Evolutionary conservation across 2,797 vertebrate genomes (phyloP).

Genomic region (Tiaroga cobitis): DNA sequence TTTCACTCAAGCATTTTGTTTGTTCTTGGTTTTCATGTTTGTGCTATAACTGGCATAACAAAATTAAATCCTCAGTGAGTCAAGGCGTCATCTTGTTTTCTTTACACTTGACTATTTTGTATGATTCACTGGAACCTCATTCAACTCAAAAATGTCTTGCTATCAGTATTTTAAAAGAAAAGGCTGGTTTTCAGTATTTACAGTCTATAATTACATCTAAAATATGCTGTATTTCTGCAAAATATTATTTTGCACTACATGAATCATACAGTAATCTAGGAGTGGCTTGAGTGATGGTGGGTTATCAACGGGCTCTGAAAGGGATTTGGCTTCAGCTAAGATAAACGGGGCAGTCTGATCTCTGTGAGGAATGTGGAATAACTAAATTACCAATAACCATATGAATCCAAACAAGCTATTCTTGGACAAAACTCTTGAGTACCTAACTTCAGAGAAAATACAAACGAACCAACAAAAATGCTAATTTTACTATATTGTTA

Average conservation of each 20-base stretch:
- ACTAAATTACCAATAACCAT: slow-evolving; percentile 52
- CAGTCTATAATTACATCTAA: slow-evolving; percentile 9
- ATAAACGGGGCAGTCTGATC: slow-evolving; percentile 7
- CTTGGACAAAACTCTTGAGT: slow-evolving; percentile 13
- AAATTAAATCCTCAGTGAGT: not conserved
- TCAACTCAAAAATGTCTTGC: slow-evolving; percentile 1
- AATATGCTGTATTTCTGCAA: slow-evolving; percentile 1
- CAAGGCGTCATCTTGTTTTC: not conserved
- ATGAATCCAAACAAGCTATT: slow-evolving; percentile 41
- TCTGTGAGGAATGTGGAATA: slow-evolving; percentile 47
- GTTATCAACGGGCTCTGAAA: slow-evolving; percentile 39
- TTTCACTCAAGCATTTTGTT: not conserved
- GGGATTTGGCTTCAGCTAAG: slow-evolving; percentile 37
- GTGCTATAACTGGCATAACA: not conserved
- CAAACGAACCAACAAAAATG: not conserved
- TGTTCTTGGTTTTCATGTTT: not conserved
- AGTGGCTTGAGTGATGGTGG: slow-evolving; percentile 20
- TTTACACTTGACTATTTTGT: not conserved
- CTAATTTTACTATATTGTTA: slow-evolving; percentile 26
- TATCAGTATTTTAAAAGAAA: slow-evolving; percentile 3
- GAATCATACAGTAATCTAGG: slow-evolving; percentile 4
- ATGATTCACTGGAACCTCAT: slow-evolving; percentile 3
- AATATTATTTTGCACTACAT: slow-evolving; percentile 14
- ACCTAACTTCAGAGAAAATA: not conserved
- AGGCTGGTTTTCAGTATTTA: not conserved